Evolutionary conservation across 2,888 invertebrate genomes (phyloP), one percentile per base, ranked within the genome.

Genomic region (Penaeus monodon): DNA sequence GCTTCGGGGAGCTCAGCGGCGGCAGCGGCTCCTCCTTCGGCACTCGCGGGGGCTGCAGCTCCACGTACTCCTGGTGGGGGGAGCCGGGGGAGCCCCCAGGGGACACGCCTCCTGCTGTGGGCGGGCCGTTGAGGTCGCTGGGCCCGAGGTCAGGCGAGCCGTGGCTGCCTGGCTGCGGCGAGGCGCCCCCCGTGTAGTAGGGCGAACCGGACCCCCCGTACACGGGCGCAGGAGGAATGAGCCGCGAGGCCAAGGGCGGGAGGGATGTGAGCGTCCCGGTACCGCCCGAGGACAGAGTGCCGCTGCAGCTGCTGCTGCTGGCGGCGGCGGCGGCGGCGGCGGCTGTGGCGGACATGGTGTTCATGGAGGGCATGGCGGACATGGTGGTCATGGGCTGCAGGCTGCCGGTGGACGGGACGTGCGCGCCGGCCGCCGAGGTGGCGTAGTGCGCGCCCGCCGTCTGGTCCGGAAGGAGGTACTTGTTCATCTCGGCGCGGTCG

Each of bases 401-500:
- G 66, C 33, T 7, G 64, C n/a, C 64, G 83, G 68, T 64, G 83
- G 80, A 10, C 0, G 27, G 66, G 57, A 49, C 68, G 38, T 20
- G 17, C 10, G 38, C 66, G 63, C 57, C 68, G 63, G 27, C 20
- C 7, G 86, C 33, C 20, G 78, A 49, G 64, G 81, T 24, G 8
- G 44, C 80, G 74, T 84, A 86, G 29, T 65, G 73, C 14, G 65
- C 49, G 38, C 44, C 74, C 7, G 74, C n/a, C n/a, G 77, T 82
- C 83, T 89, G 88, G 84, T 89, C 89, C 3, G 89, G 89, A 76
- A 86, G 80, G n/a, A 89, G 79, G 81, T 89, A 89, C 70, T 84
- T 86, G 80, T 89, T 89, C 89, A 89, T 89, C 82, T 89, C 89
- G 2, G 89, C 89, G 10, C 89, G 77, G 83, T 89, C 89, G 74